Evolutionary conservation across 2,888 invertebrate genomes (phyloP).

Genomic region (Adineta ricciae): DNA sequence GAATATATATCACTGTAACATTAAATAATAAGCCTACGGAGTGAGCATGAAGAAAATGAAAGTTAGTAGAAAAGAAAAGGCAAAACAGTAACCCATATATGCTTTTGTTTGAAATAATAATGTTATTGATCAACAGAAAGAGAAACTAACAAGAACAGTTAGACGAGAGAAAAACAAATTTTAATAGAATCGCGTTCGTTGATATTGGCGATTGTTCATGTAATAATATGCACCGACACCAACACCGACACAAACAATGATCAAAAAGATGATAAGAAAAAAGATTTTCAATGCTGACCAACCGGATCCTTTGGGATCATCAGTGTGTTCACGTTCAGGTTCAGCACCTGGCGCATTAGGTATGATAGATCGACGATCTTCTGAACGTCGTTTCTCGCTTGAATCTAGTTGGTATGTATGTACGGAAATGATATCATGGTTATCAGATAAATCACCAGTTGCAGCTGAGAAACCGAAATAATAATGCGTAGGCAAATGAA

Average conservation of each 20-base stretch:
- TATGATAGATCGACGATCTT: slow-evolving; percentile 21
- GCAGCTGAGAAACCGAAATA: slow-evolving; percentile 86
- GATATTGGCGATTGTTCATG: not conserved
- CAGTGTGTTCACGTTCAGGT: slow-evolving; percentile 22
- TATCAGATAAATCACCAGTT: slow-evolving; percentile 71
- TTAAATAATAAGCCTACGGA: not conserved
- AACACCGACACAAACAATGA: slow-evolving; percentile 14
- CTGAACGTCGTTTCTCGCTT: not conserved
- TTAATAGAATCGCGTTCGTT: not conserved
- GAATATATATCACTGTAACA: not conserved
- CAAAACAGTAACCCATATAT: not conserved
- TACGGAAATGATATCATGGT: slow-evolving; percentile 32
- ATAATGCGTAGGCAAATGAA: slow-evolving; percentile 84
- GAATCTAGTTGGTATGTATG: slow-evolving; percentile 31
- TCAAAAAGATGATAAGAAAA: slow-evolving; percentile 25
- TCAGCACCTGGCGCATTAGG: slow-evolving; percentile 22
- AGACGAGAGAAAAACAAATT: not conserved
- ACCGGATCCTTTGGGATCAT: slow-evolving; percentile 17
- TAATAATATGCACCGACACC: slow-evolving; percentile 23
- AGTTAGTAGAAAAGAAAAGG: not conserved
- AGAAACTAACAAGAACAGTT: not conserved
- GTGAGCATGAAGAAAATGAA: not conserved
- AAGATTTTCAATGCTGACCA: slow-evolving; percentile 31
- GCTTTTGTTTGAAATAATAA: not conserved
- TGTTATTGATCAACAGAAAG: not conserved